These are phyloP conservation scores for Scaptodrosophila lebanonensis DNA, from an alignment of 1,140 invertebrate genomes.

Conservation along the genomic window DNA sequence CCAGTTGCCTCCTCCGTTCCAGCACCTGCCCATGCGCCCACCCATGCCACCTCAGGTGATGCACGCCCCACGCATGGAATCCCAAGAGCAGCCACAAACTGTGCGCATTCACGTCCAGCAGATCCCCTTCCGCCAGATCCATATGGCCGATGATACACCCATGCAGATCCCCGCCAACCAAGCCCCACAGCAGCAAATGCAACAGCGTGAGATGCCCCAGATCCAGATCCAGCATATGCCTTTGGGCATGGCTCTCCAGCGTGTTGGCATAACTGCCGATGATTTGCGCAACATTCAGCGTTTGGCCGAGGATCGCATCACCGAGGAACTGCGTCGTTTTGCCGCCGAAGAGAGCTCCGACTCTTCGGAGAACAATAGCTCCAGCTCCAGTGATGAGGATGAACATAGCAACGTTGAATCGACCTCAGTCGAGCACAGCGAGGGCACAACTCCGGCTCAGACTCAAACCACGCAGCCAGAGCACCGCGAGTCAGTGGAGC, in stretches of 20 bases:
- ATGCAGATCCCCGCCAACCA: conserved; percentile 59
- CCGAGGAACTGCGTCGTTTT: conserved; percentile 76
- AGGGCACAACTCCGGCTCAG: too few relatives aligned
- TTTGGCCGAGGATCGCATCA: conserved; percentile 78
- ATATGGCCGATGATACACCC: conserved; percentile 68
- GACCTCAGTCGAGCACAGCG: too few relatives aligned
- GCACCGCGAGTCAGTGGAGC: conserved; percentile 19
- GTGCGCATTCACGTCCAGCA: conserved; percentile 76
- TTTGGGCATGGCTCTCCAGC: conserved; percentile 74
- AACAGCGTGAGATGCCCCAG: conserved; percentile 55
- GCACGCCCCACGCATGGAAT: conserved; percentile 76
- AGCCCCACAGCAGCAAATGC: conserved; percentile 42
- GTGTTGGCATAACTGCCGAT: conserved; percentile 80
- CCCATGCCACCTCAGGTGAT: conserved; percentile 76
- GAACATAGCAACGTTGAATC: conserved; percentile 63
- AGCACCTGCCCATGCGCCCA: conserved; percentile 75
- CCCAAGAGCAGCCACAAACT: conserved; percentile 58
- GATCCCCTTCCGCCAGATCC: conserved; percentile 71
- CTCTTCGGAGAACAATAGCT: conserved; percentile 57
- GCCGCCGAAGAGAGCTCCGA: conserved; percentile 71
- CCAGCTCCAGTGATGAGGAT: conserved; percentile 67
- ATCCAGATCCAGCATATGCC: conserved; percentile 71
- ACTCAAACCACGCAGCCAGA: not conserved
- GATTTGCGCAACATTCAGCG: conserved; percentile 80
- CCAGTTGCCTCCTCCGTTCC: conserved; percentile 69